A percentile compares a stretch with the other conserved stretches of the same genome.
Evolutionary conservation across 1,140 invertebrate species (phyloP).

Genomic region (Brachionus koreanus): DNA sequence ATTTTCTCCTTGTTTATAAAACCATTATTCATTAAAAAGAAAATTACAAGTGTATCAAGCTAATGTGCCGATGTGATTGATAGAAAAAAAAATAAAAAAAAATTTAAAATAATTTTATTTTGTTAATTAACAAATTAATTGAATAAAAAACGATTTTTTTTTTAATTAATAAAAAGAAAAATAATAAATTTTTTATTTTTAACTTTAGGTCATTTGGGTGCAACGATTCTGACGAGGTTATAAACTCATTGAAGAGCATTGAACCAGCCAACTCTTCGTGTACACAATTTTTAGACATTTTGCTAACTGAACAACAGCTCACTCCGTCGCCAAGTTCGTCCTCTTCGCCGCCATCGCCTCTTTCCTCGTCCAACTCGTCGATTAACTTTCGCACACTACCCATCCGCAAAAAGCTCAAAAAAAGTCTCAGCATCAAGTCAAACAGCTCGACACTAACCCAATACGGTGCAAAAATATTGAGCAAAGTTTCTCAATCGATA

Average conservation of each 20-base stretch:
- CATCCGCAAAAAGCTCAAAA: neutral
- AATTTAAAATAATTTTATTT: too few species aligned
- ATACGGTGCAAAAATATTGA: neutral
- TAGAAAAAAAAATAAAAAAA: too few species aligned
- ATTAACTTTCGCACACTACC: constrained; percentile 7
- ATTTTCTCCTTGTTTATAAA: too few species aligned
- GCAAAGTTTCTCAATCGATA: neutral
- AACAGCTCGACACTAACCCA: neutral
- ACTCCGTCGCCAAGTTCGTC: neutral
- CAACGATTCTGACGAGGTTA: neutral
- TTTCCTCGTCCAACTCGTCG: neutral
- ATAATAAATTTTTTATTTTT: neutral
- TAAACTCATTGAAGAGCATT: neutral
- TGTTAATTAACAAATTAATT: too few species aligned
- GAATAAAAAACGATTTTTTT: too few species aligned
- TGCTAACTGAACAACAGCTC: neutral
- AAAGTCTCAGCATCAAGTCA: neutral
- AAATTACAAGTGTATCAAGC: too few species aligned
- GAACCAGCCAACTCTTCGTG: neutral
- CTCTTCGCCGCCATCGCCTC: neutral
- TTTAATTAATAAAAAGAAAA: neutral
- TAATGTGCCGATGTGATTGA: too few species aligned
- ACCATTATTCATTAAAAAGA: too few species aligned
- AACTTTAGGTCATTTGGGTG: neutral
- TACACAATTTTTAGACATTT: constrained; percentile 7